These are phyloP conservation scores for Neogobius melanostomus DNA, from an alignment of 2,113 vertebrate genomes.

Conservation along the genomic window DNA sequence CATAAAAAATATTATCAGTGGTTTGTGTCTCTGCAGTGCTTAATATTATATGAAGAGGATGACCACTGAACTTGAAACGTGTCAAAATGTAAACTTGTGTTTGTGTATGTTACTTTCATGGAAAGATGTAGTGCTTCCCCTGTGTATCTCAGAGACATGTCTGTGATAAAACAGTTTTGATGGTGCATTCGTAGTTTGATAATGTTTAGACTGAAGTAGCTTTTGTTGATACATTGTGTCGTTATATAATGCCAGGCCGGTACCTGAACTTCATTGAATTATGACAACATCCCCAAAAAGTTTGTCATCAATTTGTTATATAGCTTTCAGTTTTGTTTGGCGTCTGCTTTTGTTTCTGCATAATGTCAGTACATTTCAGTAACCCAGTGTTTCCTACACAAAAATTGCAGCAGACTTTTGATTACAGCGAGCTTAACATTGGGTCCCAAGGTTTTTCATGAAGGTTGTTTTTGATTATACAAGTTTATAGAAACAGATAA, in stretches of 20 bases:
- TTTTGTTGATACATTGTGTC: no score
- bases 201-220: no score
- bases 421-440: background rate
- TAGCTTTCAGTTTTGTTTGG: background rate
- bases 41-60: slow-evolving; percentile 23
- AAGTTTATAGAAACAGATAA: background rate
- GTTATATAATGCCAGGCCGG: no score
- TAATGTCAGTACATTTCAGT: background rate
- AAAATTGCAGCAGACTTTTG: background rate
- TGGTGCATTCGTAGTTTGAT: slow-evolving; percentile 9
- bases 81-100: background rate
- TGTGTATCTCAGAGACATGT: slow-evolving; percentile 16
- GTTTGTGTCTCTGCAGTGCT: slow-evolving; percentile 31
- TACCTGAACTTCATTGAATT: no score
- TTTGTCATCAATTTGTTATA: background rate
- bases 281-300: no score
- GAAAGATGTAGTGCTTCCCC: background rate
- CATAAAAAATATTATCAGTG: slow-evolving; percentile 38
- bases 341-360: background rate
- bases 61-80: slow-evolving; percentile 3
- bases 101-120: background rate
- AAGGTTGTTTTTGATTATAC: background rate
- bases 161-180: slow-evolving; percentile 26
- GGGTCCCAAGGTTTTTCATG: background rate
- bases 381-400: slow-evolving; percentile 4